Evolutionary conservation across 2,888 invertebrate species (phyloP), one percentile per base, ranked within the genome.

Genomic region (Eretmocerus hayati): DNA sequence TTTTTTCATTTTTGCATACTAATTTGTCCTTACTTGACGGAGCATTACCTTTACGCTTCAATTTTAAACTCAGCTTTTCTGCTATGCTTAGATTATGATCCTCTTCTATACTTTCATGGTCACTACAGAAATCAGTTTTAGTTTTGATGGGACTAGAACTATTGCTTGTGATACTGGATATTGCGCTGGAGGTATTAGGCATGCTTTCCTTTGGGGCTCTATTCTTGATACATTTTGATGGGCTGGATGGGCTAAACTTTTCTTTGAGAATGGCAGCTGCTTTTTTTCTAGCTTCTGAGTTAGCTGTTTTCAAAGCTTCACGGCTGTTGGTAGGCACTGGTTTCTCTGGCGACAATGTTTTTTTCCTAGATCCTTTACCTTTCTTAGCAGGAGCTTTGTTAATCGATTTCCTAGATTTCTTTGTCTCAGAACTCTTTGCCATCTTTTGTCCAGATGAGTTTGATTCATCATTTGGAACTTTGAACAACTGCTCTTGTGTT

Each of bases 401-500:
- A 26, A 26, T 11, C 6, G 8, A 9, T 26, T 9, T 26, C 26
- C 11, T 26, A 9, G 6, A 6, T 9, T 26, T 26, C 11, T 26
- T 26, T 9, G 6, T 26, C 11, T 26, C 26, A n/a, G n/a, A n/a
- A n/a, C n/a, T n/a, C n/a, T n/a, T n/a, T n/a, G n/a, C n/a, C n/a
- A n/a, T n/a, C n/a, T n/a, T n/a, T 11, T 26, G 26, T 26, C 6
- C 26, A 9, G 26, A 26, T 26, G 26, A 11, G 11, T 26, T 11
- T 26, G 26, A 26, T 20, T 58, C 43, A 5, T 48, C 44, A 41
- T 54, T 48, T 16, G 54, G 54, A 23, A 53, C 45, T 57, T 62
- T 77, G 45, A 74, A 73, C 51, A 88, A 71, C 60, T 85, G 83
- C 42, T 77, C 77, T 46, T 69, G 71, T 4, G 77, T 76, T 22